Conservation (phyloP, 2,797 vertebrate genomes). For the Trematomus bernacchii region DNA sequence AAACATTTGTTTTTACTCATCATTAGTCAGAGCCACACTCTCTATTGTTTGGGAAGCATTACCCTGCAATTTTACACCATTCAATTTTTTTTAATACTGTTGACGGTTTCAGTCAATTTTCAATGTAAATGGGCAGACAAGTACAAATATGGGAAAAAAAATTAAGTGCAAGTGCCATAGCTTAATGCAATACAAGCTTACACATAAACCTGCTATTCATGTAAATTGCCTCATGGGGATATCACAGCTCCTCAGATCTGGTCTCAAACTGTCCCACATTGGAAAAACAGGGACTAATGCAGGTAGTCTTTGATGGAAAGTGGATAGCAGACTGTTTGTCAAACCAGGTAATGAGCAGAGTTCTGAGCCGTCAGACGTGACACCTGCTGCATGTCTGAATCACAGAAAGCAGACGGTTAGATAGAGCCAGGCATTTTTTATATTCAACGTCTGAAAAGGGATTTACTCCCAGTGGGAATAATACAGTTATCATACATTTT, state of each 20-base stretch:
- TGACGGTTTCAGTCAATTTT: not conserved
- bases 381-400: not conserved
- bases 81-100: not conserved
- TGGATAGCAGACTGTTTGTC: not conserved
- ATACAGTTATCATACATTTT: not conserved
- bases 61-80: not conserved
- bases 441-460: not conserved
- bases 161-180: too few relatives aligned
- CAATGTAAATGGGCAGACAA: not conserved
- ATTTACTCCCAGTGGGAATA: not conserved
- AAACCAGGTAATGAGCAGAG: slow-evolving; percentile 9
- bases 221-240: not conserved
- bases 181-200: not conserved
- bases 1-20: slow-evolving; percentile 30
- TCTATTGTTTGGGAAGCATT: slow-evolving; percentile 11
- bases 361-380: not conserved
- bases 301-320: slow-evolving; percentile 2
- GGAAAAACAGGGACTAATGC: not conserved
- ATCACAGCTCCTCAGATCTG: slow-evolving; percentile 1
- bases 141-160: not conserved
- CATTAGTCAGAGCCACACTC: slow-evolving; percentile 31
- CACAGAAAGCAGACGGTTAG: not conserved
- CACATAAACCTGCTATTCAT: not conserved
- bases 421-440: not conserved
- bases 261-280: not conserved